These are phyloP conservation scores for Serripes groenlandicus DNA, from an alignment of 2,888 invertebrate species.

Conservation along the genomic window DNA sequence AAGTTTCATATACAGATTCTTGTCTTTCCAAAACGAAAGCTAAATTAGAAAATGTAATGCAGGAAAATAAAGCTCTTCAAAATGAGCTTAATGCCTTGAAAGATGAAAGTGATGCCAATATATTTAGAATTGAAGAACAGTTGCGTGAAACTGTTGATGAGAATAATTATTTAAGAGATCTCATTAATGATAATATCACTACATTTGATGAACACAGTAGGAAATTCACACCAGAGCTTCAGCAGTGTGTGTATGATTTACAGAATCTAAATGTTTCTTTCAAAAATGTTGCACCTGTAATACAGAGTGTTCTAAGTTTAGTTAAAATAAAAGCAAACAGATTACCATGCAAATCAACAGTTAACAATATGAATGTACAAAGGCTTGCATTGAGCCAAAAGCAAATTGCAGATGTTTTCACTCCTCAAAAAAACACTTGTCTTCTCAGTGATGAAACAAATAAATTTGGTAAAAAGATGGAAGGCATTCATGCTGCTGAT, in stretches of 20 bases:
- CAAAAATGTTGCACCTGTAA: conserved; percentile 29
- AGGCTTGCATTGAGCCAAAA: conserved; percentile 32
- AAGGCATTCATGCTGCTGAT: conserved; percentile 17
- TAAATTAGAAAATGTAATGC: too few relatives aligned
- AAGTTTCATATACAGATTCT: too few relatives aligned
- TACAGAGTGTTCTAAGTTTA: conserved; percentile 30
- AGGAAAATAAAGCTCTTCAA: too few relatives aligned
- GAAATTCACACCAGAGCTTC: conserved; percentile 24
- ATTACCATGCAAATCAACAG: conserved; percentile 35
- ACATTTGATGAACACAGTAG: conserved; percentile 25
- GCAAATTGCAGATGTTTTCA: conserved; percentile 32
- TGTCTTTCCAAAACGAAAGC: too few relatives aligned
- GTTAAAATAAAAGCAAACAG: conserved; percentile 37
- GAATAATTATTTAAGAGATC: too few relatives aligned
- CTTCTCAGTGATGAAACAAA: conserved; percentile 38
- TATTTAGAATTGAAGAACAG: too few relatives aligned
- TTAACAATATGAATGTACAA: conserved; percentile 47
- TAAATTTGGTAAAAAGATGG: conserved; percentile 29
- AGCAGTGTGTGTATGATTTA: conserved; percentile 32
- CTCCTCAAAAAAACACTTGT: conserved; percentile 32
- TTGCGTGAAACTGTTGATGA: too few relatives aligned
- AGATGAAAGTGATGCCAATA: too few relatives aligned
- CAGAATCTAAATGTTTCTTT: conserved; percentile 24
- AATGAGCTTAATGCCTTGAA: too few relatives aligned
- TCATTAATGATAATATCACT: too few relatives aligned